Evolutionary conservation across 2,888 invertebrate genomes (phyloP).

Genomic region (Slavum lentiscoides): DNA sequence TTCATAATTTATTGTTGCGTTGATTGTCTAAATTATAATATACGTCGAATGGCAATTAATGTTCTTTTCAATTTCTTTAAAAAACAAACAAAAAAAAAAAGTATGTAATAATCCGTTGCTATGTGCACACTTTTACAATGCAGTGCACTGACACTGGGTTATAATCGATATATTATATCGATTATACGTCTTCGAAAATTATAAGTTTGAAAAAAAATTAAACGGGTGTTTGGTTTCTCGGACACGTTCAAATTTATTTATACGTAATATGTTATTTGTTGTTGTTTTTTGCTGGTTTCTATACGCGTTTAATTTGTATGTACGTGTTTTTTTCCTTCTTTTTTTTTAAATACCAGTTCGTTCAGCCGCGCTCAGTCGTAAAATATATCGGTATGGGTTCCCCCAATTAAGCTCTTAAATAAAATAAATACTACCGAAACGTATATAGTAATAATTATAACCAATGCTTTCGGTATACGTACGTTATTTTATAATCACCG

Average conservation of each 20-base stretch:
- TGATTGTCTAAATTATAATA: too few species aligned
- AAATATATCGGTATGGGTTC: slow-evolving; percentile 32
- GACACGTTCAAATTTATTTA: background rate
- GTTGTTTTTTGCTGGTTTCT: background rate
- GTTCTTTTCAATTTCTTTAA: background rate
- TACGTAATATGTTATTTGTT: slow-evolving; percentile 2
- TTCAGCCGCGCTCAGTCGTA: background rate
- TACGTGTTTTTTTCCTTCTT: background rate
- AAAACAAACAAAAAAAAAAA: too few species aligned
- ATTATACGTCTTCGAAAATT: background rate
- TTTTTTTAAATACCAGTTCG: slow-evolving; percentile 3
- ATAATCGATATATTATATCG: background rate
- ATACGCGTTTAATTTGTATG: background rate
- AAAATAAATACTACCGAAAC: slow-evolving; percentile 33
- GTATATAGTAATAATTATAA: slow-evolving; percentile 24
- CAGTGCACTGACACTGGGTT: background rate
- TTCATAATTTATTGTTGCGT: too few species aligned
- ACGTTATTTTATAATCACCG: slow-evolving; percentile 1
- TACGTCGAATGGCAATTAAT: too few species aligned
- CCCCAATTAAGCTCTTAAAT: slow-evolving; percentile 15
- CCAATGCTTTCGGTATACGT: background rate
- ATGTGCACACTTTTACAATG: background rate
- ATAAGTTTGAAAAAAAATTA: slow-evolving; percentile 2
- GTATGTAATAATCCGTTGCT: background rate
- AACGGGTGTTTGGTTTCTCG: background rate